phyloP scores from a whole-genome alignment of 2,888 invertebrate species.

The Cheilosia impressa region DNA sequence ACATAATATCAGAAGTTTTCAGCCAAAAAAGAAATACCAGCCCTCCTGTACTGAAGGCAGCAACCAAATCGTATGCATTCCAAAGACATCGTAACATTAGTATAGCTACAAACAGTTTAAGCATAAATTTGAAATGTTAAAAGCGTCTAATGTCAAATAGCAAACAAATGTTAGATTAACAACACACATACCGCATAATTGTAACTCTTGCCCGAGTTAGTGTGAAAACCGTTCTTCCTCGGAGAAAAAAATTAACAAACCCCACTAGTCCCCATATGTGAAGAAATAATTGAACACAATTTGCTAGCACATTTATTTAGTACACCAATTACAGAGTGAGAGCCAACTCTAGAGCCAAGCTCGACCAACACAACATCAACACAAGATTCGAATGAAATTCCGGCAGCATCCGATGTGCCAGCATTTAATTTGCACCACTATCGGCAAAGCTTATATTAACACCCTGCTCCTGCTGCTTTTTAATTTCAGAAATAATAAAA shows the following conservation, averaged over 20 bases:
- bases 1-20: too few species aligned
- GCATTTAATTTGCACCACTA: background rate
- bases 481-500: slow-evolving; percentile 87
- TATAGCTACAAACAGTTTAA: too few species aligned
- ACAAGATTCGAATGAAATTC: background rate
- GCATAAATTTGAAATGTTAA: too few species aligned
- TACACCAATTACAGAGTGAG: background rate
- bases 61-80: too few species aligned
- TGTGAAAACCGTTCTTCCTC: background rate
- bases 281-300: background rate
- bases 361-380: background rate
- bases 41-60: too few species aligned
- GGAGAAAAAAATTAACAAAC: background rate
- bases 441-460: slow-evolving; percentile 76
- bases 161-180: too few species aligned
- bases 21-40: too few species aligned
- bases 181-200: too few species aligned
- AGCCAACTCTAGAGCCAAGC: background rate
- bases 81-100: too few species aligned
- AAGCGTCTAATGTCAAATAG: too few species aligned
- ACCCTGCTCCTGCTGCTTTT: slow-evolving; percentile 85
- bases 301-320: background rate
- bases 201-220: too few species aligned
- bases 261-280: background rate
- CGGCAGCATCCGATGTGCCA: background rate